Evolutionary conservation across 2,888 invertebrate species (phyloP), one percentile per base, ranked within the genome.

Genomic region (Nycteola revayana): DNA sequence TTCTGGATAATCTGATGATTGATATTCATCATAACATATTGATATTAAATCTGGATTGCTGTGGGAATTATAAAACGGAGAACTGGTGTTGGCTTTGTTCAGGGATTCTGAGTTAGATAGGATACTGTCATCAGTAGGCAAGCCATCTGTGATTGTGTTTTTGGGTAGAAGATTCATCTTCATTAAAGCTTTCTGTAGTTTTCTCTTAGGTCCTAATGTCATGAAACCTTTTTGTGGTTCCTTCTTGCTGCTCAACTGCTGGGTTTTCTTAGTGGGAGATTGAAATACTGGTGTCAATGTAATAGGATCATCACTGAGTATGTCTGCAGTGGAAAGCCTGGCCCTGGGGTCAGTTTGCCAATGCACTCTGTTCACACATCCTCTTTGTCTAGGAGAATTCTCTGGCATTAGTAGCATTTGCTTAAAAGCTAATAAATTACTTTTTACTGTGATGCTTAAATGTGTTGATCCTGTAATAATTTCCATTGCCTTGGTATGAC

Each of bases 401-500:
- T 95, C 95, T 30, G 95, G 94, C 66, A 93, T 90, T 47, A 90
- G 81, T 49, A 92, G 75, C 83, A 92, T 91, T 74, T 92, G 91
- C 53, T 94, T 94, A 64, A 94, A 94, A 77, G 96, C 95, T 71
- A 98, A 90, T 63, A 99, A 91, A 90, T 99, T 99, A 66, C 97
- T 98, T 86, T 98, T 98, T 30, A 99, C 97, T 34, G 97, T 96
- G 56, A 99, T 95, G 76, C 97, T 96, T 42, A 99, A 90, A 89
- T 99, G 99, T 28, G 98, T 99, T 28, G 98, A 96, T 39, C 96
- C 95, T 50, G 95, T 92, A 8, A 99, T 91, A 46, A 98, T 94
- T 84, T 99, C 98, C 79, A 98, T 90, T 6, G 99, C 98, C 68
- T 95, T 93, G 27, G 94, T 93, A 75, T 96, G 95, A 59, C 94